These are phyloP conservation scores for Drosophila nigrodunni DNA, from an alignment of 1,140 invertebrate genomes.

Conservation along the genomic window DNA sequence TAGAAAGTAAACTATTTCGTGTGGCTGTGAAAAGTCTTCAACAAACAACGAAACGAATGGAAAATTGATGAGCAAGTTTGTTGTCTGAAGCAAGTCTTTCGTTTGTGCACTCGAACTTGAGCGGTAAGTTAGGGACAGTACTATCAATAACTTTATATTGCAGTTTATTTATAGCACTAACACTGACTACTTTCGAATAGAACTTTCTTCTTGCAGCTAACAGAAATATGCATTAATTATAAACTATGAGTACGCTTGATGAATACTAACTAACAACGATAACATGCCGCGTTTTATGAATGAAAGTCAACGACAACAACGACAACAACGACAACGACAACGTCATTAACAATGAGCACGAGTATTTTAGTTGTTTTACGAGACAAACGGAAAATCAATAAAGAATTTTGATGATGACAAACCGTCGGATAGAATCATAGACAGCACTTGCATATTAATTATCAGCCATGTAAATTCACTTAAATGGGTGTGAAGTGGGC, in stretches of 20 bases:
- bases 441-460: conserved; percentile 72
- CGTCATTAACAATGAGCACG: conserved; percentile 2
- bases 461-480: conserved; percentile 60
- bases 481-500: conserved; percentile 65
- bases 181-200: conserved; percentile 62
- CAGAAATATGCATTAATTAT: conserved; percentile 57
- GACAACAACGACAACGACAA: conserved; percentile 23
- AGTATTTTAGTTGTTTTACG: conserved; percentile 58
- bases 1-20: conserved; percentile 60
- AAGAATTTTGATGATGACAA: conserved; percentile 78
- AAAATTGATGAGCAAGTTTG: conserved; percentile 47
- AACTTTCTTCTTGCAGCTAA: conserved; percentile 59
- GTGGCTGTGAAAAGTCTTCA: conserved; percentile 45
- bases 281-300: conserved; percentile 58
- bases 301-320: conserved; percentile 69
- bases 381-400: conserved; percentile 59
- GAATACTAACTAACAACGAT: conserved; percentile 53
- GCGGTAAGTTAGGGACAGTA: too few relatives aligned
- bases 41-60: conserved; percentile 29
- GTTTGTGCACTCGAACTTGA: conserved; percentile 6
- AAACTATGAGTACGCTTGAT: conserved; percentile 36
- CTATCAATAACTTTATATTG: too few relatives aligned
- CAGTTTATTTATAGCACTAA: too few relatives aligned
- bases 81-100: conserved; percentile 43
- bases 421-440: conserved; percentile 18